phyloP scores from a whole-genome alignment of 2,113 vertebrate species.

The Loxodonta africana region DNA sequence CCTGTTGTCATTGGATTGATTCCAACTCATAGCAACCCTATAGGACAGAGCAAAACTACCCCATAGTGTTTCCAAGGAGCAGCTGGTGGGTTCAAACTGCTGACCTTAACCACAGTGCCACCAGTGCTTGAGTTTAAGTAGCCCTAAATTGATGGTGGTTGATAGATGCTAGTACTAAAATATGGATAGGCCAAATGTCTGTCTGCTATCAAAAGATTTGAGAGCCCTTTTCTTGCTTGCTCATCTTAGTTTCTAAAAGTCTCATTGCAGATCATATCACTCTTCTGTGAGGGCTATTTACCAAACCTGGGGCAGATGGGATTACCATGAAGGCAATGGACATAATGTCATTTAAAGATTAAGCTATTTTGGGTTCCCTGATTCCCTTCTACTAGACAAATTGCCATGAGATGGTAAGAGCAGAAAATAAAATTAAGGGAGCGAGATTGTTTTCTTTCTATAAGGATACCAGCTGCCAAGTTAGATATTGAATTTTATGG shows the following conservation, averaged over 20 bases:
- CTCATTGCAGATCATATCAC: slow-evolving; percentile 62
- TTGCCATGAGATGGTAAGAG: slow-evolving; percentile 62
- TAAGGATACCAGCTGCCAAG: slow-evolving; percentile 67
- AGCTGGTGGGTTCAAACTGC: no score
- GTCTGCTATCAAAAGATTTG: slow-evolving; percentile 10
- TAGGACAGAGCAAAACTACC: no score
- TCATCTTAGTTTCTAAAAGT: slow-evolving; percentile 57
- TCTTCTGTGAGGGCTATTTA: slow-evolving; percentile 47
- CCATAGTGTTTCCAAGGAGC: no score
- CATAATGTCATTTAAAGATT: slow-evolving; percentile 73
- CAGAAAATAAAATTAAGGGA: slow-evolving; percentile 76
- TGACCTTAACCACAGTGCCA: no score
- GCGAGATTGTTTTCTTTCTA: slow-evolving; percentile 72
- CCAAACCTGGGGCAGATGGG: slow-evolving; percentile 50
- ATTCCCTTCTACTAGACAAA: slow-evolving; percentile 67
- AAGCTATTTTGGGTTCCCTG: slow-evolving; percentile 68
- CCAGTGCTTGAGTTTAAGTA: not conserved
- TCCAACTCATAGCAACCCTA: no score
- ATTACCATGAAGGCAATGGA: slow-evolving; percentile 64
- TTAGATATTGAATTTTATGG: slow-evolving; percentile 62
- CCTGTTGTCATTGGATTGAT: no score
- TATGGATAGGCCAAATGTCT: slow-evolving; percentile 37
- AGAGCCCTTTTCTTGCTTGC: not conserved
- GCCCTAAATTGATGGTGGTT: slow-evolving; percentile 6
- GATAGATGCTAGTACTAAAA: slow-evolving; percentile 35